phyloP scores from a whole-genome alignment of 2,797 vertebrate species.

The Enoplosus armatus region DNA sequence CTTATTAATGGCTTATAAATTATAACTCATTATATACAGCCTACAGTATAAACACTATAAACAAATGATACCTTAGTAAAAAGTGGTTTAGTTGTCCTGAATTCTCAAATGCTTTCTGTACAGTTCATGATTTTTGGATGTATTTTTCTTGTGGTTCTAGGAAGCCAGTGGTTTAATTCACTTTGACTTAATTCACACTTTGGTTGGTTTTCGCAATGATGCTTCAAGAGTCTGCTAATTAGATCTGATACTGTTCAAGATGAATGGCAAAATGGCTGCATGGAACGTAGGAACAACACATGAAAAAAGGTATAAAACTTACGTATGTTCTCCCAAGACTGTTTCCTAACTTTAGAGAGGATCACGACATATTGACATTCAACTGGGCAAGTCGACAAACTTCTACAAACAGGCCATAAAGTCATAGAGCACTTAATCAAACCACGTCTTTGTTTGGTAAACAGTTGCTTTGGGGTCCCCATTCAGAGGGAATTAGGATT shows the following conservation, averaged over 20 bases:
- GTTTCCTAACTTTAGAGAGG: background rate
- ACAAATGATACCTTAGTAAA: background rate
- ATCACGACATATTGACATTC: background rate
- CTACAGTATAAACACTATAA: background rate
- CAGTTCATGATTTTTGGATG: too few species aligned
- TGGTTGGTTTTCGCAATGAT: background rate
- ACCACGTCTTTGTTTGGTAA: constrained; percentile 21
- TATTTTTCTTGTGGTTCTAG: too few species aligned
- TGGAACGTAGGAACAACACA: background rate
- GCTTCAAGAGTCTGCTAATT: too few species aligned
- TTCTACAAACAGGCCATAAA: background rate
- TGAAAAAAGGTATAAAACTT: background rate
- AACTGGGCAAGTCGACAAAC: background rate
- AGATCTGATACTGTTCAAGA: too few species aligned
- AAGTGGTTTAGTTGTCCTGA: background rate
- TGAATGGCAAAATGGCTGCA: too few species aligned
- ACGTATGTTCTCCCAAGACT: background rate
- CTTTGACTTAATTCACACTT: background rate
- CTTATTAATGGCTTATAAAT: background rate
- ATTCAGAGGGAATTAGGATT: constrained; percentile 22
- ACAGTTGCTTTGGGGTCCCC: constrained; percentile 26
- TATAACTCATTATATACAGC: background rate
- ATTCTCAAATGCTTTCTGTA: background rate
- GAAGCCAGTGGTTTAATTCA: too few species aligned
- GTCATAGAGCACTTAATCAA: background rate